Conservation (phyloP, 2,113 vertebrate species). For the Amia ocellicauda region DNA sequence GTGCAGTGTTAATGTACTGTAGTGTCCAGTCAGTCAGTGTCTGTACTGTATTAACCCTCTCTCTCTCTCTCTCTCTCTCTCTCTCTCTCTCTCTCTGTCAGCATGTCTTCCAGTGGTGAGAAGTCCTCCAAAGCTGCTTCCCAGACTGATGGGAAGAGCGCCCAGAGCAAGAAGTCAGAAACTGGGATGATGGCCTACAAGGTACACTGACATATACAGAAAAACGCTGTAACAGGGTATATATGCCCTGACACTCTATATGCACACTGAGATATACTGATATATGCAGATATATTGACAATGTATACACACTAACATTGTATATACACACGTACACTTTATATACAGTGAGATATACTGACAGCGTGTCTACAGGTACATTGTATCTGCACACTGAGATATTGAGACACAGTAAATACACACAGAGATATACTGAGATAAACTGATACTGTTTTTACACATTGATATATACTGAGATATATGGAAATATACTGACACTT, state of each 20-base stretch:
- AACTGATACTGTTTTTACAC: too few relatives aligned
- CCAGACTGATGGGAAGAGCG: conserved; percentile 59
- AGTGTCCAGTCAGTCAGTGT: not conserved
- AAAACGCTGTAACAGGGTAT: not conserved
- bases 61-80: conserved; percentile 12
- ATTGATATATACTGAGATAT: too few relatives aligned
- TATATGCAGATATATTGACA: not conserved
- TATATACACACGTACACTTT: not conserved
- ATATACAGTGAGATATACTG: not conserved
- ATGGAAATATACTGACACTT: too few relatives aligned
- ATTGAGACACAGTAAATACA: too few relatives aligned
- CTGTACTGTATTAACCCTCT: not conserved
- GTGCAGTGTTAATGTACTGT: too few relatives aligned
- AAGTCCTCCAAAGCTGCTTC: conserved; percentile 59
- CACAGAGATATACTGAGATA: too few relatives aligned
- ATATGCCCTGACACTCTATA: not conserved
- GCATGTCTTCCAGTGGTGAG: conserved; percentile 66
- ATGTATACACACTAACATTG: not conserved
- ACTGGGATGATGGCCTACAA: conserved; percentile 52
- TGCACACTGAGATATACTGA: not conserved
- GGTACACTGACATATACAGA: conserved; percentile 36
- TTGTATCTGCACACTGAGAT: too few relatives aligned
- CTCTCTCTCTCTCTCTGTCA: conserved; percentile 33
- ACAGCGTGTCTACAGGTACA: too few relatives aligned
- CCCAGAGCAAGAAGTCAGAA: conserved; percentile 52